phyloP scores from a whole-genome alignment of 2,113 vertebrate genomes.

The Psilopsiagon aymara region DNA sequence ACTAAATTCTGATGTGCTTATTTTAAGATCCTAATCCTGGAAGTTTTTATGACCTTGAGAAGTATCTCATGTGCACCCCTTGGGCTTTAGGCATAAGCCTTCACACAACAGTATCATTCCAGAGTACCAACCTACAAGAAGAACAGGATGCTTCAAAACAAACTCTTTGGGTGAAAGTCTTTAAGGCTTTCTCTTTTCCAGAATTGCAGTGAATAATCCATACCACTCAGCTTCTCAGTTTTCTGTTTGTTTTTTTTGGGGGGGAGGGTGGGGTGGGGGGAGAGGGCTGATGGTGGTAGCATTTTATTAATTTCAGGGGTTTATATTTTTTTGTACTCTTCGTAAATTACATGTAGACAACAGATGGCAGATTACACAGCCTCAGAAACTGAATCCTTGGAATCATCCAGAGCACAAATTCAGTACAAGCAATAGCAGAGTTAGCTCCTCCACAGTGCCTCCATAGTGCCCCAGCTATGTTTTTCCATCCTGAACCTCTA shows the following conservation, averaged over 20 bases:
- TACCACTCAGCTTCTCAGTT: neutral
- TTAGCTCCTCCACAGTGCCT: neutral
- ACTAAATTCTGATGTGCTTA: neutral
- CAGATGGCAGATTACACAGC: neutral
- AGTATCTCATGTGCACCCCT: neutral
- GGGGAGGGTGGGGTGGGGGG: rapidly evolving
- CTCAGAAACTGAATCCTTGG: neutral
- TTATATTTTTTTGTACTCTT: neutral
- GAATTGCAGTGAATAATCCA: neutral
- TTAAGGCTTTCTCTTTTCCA: neutral
- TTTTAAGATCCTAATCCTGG: neutral
- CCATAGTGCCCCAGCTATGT: neutral
- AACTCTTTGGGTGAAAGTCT: neutral
- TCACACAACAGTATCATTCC: neutral
- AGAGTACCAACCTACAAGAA: neutral
- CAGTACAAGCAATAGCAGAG: neutral
- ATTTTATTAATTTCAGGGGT: neutral
- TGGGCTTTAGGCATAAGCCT: neutral
- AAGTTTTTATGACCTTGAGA: neutral
- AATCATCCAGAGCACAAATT: neutral
- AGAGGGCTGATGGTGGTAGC: no score
- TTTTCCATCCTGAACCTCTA: neutral
- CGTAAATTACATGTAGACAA: neutral
- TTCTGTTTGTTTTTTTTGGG: neutral
- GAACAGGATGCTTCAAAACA: neutral